Conservation (phyloP, 2,888 invertebrate genomes). For the Tridacna crocea region DNA sequence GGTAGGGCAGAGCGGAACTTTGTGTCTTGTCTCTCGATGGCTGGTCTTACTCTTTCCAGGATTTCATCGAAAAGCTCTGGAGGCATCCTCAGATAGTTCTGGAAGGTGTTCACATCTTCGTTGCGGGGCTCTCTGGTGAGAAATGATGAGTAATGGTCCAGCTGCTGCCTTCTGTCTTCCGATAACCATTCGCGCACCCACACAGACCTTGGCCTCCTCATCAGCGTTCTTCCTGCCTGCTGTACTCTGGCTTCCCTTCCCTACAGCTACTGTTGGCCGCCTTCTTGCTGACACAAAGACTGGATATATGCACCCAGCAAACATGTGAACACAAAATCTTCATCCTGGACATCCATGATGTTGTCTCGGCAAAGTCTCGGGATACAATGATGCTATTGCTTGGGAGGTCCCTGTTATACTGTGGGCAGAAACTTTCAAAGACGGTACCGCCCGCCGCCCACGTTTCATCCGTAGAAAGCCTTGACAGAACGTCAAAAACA, state of each 20-base stretch:
- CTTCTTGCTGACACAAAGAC: too few species aligned
- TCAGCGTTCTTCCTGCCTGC: neutral
- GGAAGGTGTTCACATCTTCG: too few species aligned
- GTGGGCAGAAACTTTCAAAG: too few species aligned
- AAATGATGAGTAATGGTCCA: neutral
- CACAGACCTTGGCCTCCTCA: too few species aligned
- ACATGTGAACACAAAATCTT: too few species aligned
- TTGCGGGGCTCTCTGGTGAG: too few species aligned
- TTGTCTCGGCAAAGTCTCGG: neutral
- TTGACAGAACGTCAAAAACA: neutral
- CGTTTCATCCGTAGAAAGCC: neutral
- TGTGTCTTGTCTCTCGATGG: too few species aligned
- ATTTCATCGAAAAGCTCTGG: too few species aligned
- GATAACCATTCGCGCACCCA: too few species aligned
- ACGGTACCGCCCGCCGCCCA: neutral
- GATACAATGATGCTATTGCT: neutral
- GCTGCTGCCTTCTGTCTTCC: neutral
- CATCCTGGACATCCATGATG: neutral
- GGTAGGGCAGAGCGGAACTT: constrained; percentile 6
- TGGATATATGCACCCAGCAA: too few species aligned
- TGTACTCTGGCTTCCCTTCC: constrained; percentile 1
- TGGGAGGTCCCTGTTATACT: neutral
- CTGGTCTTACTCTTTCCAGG: too few species aligned
- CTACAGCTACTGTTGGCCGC: neutral
- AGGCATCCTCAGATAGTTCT: too few species aligned